Evolutionary conservation across 2,113 vertebrate genomes (phyloP), one percentile per base, ranked within the genome.

Genomic region (Formicarius rufipectus): DNA sequence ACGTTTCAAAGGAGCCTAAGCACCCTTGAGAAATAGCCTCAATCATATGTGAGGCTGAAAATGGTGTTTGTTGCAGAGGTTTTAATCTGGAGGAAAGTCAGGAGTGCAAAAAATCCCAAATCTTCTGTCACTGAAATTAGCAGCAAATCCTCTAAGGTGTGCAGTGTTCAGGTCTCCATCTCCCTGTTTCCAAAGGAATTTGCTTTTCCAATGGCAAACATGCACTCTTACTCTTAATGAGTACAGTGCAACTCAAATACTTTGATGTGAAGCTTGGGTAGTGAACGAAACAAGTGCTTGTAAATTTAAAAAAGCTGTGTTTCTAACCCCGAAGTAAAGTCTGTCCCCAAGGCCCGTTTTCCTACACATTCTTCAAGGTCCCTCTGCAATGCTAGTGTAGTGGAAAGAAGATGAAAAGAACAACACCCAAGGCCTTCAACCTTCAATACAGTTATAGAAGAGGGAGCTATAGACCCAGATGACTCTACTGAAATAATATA

Each of bases 201-300:
- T 86, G 31, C 58, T 87, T 66, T 27, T 27, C 28, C 50, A 88
- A 59, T 42, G 75, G 69, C 67, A 82, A 87, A 76, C 64, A 44
- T 8, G 12, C 11, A 49, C 27, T 62, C 52, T 47, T 62, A n/a
- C 40, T 90, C 72, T 78, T 83, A 82, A 37, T 1, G 7, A 66
- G 55, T 67, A 76, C 52, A 89, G 77, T 44, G 21, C 84, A 73
- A 74, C 74, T 90, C 50, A 73, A 73, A 85, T 16, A 83, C 84
- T 88, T 93, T 80, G 85, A 87, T 91, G 82, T 96, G 78, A 93
- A 91, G 66, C 74, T 67, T 52, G 39, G 63, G 45, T 73, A 86
- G 53, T 62, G 80, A 90, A 94, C 85, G 19, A 77, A 80, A 33
- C 40, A 87, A 75, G 31, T 42, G 74, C 56, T 68, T 75, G n/a